Evolutionary conservation across 2,797 vertebrate genomes (phyloP).

Genomic region (Malurus leucopterus): DNA sequence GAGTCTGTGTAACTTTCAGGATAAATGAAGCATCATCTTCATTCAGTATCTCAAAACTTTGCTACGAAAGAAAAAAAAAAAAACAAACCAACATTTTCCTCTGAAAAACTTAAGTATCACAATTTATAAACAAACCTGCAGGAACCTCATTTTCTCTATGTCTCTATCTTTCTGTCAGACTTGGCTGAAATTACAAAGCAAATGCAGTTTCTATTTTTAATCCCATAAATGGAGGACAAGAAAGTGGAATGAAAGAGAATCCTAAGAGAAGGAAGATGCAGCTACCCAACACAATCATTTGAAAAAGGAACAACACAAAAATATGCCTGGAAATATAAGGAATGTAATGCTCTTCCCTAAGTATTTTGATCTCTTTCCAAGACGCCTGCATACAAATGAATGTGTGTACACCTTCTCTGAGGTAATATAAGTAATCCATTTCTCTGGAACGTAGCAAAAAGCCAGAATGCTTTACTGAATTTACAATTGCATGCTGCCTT

Average conservation of each 20-base stretch:
- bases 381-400: neutral
- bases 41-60: conserved; percentile 81
- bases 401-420: neutral
- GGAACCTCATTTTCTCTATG: neutral
- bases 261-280: neutral
- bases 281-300: neutral
- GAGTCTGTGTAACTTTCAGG: conserved; percentile 84
- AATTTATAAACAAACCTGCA: neutral
- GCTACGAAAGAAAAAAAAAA: conserved; percentile 53
- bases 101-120: neutral
- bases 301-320: neutral
- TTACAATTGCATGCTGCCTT: neutral
- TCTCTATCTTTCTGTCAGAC: neutral
- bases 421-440: neutral
- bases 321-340: neutral
- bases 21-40: conserved; percentile 85
- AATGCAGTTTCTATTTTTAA: neutral
- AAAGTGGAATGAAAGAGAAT: neutral
- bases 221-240: neutral
- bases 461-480: neutral
- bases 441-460: neutral
- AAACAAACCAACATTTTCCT: neutral
- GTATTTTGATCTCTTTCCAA: neutral
- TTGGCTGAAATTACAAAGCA: neutral
- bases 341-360: neutral